Conservation (phyloP, 2,888 invertebrate genomes). For the Leptopilina syphax region DNA sequence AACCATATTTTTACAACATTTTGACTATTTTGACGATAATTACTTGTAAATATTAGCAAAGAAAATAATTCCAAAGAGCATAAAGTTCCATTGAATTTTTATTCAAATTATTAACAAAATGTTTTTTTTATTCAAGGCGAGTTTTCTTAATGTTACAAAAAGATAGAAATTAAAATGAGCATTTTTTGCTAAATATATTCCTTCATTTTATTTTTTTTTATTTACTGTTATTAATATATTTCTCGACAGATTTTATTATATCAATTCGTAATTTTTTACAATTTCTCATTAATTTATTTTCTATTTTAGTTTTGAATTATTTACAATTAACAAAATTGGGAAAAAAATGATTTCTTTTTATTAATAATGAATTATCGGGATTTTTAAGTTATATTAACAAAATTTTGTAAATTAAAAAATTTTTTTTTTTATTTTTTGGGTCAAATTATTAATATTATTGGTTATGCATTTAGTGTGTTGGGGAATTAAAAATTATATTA, state of each 20-base stretch:
- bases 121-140: background rate
- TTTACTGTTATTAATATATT: background rate
- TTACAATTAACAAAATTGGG: too few relatives aligned
- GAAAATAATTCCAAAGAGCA: background rate
- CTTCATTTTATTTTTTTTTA: background rate
- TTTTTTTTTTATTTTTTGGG: too few relatives aligned
- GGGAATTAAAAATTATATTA: background rate
- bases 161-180: background rate
- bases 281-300: background rate
- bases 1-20: too few relatives aligned
- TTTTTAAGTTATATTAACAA: background rate
- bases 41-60: constrained; percentile 23
- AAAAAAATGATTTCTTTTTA: background rate
- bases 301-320: background rate
- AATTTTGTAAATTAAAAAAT: background rate
- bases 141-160: background rate
- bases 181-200: too few relatives aligned
- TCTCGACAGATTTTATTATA: background rate
- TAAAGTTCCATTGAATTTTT: too few relatives aligned
- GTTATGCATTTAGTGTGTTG: background rate
- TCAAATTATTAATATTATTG: background rate
- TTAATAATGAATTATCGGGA: background rate
- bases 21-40: background rate
- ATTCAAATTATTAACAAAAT: background rate
- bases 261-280: background rate